Evolutionary conservation across 2,797 vertebrate genomes (phyloP), one percentile per base, ranked within the genome.

Genomic region (Galago senegalensis): DNA sequence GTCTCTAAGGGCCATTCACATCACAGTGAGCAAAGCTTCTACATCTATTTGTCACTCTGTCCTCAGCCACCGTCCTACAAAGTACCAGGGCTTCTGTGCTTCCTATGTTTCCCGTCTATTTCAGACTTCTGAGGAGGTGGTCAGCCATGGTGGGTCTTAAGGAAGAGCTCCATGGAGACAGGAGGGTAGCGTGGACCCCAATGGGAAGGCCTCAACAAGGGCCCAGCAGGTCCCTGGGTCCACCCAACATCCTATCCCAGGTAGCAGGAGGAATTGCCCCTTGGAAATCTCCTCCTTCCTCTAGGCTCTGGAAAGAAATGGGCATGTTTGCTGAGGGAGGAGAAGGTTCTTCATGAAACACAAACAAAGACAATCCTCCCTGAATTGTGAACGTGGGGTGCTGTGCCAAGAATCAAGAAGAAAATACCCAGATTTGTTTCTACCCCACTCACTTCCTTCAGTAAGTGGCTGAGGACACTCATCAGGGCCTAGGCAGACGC

Each of bases 391-490:
- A 72, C 65, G 85, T 69, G 18, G 40, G 7, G 16, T 34, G 43
- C 2, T 43, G 65, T 75, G 49, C 80, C 88, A 89, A 60, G 75
- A 96, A 72, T 34, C 29, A 53, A 85, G 60, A 63, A 80, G 72
- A 96, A 94, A 98, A 93, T 43, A 75, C 29, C 56, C 73, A 40
- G 20, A n/a, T 61, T 6, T 37, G 89, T 79, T 97, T 96, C 93
- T 86, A 92, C 90, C 80, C 87, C 40, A 16, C 34, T n/a, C 17
- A 1, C 43, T 61, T 79, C 17, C 88, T 83, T 80, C 0, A 0
- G 65, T 63, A 95, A 95, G 89, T 18, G 95, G 83, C 84, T 95
- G 92, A 97, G 94, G 92, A 91, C 31, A 93, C 82, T 49, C 18
- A 73, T 37, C 16, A 69, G 58, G 37, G n/a, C 75, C 40, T 63